These are phyloP conservation scores for Anhinga rufa DNA, from an alignment of 2,113 vertebrate genomes.

Conservation along the genomic window DNA sequence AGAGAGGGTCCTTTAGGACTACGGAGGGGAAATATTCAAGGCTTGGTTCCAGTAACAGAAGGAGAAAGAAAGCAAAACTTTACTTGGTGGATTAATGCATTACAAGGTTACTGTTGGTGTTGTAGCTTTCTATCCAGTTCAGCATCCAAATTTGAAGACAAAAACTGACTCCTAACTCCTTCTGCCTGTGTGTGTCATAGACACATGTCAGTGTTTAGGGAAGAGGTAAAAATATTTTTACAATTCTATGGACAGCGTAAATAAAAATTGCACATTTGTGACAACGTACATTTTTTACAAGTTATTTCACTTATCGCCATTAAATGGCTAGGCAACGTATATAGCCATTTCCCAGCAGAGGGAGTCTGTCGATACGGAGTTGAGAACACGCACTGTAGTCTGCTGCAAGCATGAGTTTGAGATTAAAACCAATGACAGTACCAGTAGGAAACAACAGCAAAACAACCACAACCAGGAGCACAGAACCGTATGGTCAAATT, in stretches of 20 bases:
- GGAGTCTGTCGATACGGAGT: not conserved
- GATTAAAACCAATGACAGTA: not conserved
- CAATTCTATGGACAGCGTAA: not conserved
- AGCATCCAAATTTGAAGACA: not conserved
- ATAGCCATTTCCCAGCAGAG: slow-evolving; percentile 5
- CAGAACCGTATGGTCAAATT: not conserved
- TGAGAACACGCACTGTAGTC: not conserved
- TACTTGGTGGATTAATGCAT: not conserved
- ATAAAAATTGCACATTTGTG: not conserved
- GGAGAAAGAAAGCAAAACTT: not conserved
- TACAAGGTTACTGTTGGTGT: not conserved
- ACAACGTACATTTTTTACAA: not conserved
- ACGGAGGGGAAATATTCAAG: not conserved
- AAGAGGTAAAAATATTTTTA: not conserved
- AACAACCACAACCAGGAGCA: not conserved
- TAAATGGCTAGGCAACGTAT: not conserved
- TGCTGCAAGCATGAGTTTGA: not conserved
- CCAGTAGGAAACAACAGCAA: not conserved
- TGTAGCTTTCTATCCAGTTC: not conserved
- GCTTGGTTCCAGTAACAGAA: not conserved
- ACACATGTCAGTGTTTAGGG: not conserved
- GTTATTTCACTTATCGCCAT: not conserved
- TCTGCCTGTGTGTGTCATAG: not conserved
- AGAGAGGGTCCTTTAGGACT: not conserved
- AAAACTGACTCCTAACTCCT: not conserved